Base-by-base conservation (phyloP, 2,113 vertebrate species). In the Pholis gunnellus region DNA sequence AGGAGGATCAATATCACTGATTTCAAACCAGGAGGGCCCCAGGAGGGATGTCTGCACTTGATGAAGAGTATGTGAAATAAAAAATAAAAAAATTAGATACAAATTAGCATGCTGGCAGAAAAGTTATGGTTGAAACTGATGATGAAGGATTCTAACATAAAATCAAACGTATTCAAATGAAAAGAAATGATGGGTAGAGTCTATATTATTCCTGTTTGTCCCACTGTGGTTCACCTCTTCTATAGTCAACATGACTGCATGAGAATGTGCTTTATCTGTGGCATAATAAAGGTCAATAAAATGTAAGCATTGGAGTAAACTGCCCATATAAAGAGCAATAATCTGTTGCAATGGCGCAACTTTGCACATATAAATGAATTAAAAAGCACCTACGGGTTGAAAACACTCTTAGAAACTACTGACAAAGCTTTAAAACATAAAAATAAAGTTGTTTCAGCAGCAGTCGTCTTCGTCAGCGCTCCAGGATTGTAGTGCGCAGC, bases 371-470 rank as follows among this genome's bases (percentile, higher is more conserved):
- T 6, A 54, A 46, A 65, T 69, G 44, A 66, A 78, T 17, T 67
- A 7, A 57, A 81, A 70, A 73, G 67, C 34, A 36, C 11, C 25
- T 57, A 50, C 25, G 22, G 18, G 29, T n/a, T 9, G 8, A 77
- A 75, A 83, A 40, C 29, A 25, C 6, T 1, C 61, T 50, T 18
- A 4, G 46, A 77, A 88, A 67, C 22, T 15, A 57, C 56, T 80
- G 78, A 82, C 68, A 65, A 69, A 76, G 75, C 75, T 67, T 65
- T 56, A 60, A 74, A 60, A 74, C 48, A 66, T 59, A 3, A 50
- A 68, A 77, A 70, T 48, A 54, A 61, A 81, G 48, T 82, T 65
- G 75, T 68, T 42, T 65, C 56, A 59, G 63, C 63, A 38, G 65
- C 38, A 77, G 61, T 52, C 66, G n/a, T 64, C 17, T 52, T 71